A percentile compares a stretch with the other conserved stretches of the same genome.
Conservation (phyloP, 2,797 vertebrate species). For the Taeniopygia guttata region DNA sequence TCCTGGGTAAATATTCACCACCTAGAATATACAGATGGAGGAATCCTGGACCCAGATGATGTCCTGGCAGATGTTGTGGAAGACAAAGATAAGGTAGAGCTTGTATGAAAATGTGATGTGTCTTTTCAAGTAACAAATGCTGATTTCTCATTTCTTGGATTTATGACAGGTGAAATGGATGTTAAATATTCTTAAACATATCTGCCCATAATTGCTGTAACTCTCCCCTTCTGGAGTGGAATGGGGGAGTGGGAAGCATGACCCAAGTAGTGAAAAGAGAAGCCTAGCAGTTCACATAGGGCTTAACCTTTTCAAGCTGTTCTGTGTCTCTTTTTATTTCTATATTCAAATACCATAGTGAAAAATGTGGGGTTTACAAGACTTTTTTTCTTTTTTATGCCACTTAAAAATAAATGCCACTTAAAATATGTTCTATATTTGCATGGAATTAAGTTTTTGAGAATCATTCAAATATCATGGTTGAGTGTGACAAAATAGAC, state of each 20-base stretch:
- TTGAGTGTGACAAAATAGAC: not conserved
- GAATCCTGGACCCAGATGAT: constrained; percentile 95
- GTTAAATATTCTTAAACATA: not conserved
- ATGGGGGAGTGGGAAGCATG: rapidly evolving
- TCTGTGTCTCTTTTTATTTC: not conserved
- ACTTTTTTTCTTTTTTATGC: not conserved
- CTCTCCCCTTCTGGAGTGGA: not conserved
- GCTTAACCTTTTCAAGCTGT: not conserved
- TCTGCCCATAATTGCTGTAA: not conserved
- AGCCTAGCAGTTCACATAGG: not conserved
- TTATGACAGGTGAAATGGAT: not conserved
- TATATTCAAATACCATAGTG: not conserved
- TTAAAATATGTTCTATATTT: not conserved
- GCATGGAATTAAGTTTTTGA: not conserved
- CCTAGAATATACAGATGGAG: constrained; percentile 94
- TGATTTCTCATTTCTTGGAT: not conserved
- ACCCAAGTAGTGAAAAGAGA: not conserved
- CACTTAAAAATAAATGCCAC: not conserved
- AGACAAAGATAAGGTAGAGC: constrained; percentile 93
- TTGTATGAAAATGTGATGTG: not conserved
- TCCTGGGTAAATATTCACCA: constrained; percentile 93
- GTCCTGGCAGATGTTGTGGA: constrained; percentile 94
- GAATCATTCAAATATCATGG: not conserved
- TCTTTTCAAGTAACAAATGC: not conserved
- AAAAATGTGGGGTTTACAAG: not conserved